phyloP scores from a whole-genome alignment of 1,140 invertebrate genomes.

The Diplogasteroides magnus region DNA sequence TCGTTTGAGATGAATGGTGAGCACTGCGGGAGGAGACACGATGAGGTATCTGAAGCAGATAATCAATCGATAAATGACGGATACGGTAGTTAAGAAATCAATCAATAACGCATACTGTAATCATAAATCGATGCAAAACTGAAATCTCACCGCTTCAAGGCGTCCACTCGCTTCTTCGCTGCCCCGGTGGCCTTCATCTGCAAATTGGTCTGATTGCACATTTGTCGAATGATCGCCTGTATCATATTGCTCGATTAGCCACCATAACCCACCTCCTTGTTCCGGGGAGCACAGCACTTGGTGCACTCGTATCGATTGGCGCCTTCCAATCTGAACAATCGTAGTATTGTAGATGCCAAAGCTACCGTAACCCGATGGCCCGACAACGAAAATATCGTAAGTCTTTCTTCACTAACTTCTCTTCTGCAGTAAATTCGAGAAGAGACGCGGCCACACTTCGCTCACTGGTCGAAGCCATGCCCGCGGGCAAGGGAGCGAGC shows the following conservation, averaged over 20 bases:
- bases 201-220: background rate
- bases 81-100: too few species aligned
- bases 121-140: background rate
- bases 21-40: constrained; percentile 78
- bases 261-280: constrained; percentile 39
- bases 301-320: constrained; percentile 88
- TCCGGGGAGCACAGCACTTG: constrained; percentile 68
- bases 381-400: too few species aligned
- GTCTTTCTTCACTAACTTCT: constrained; percentile 62
- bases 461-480: background rate
- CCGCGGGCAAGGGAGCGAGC: constrained; percentile 8
- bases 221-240: background rate
- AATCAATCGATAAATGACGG: too few species aligned
- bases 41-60: constrained; percentile 66
- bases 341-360: too few species aligned
- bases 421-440: constrained; percentile 80
- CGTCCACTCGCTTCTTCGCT: constrained; percentile 68
- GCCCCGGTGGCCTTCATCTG: background rate
- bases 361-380: too few species aligned
- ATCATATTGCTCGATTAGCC: background rate
- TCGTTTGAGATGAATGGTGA: constrained; percentile 89
- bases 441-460: constrained; percentile 60
- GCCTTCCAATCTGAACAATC: constrained; percentile 65
- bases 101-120: background rate
- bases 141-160: constrained; percentile 69